Base-by-base conservation (phyloP, 2,888 invertebrate genomes). In the Orthosia gothica region DNA sequence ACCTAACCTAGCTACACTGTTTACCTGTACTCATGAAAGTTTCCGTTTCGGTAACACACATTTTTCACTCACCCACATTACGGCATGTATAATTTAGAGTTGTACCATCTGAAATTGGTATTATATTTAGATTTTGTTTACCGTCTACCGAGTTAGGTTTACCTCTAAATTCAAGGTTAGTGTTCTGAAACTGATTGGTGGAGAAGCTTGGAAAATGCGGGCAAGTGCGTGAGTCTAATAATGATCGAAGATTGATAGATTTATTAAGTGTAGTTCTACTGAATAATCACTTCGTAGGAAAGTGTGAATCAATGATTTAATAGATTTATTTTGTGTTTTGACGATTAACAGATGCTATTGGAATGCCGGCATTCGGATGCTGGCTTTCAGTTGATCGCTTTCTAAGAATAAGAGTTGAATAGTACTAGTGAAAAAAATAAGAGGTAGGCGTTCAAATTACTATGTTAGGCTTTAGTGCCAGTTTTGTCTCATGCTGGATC, bases 111-210 rank as follows among this genome's bases (percentile, higher is more conserved):
- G 54, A 67, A 70, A 83, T 70, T 76, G 16, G 58, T 61, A 62
- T 64, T 79, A 76, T 76, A 81, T 85, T 81, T 81, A 81, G 74
- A 85, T 76, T 74, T 64, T 85, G 85, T 85, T 83, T 85, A 83
- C 73, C 5, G 32, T 47, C 65, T 40, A 73, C 74, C 50, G 61
- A 58, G 32, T 64, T 62, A 23, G 26, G 63, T 66, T 76, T 76
- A 73, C 66, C 52, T 85, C 32, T 74, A 71, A 55, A 79, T 66
- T 52, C 79, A 79, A 85, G 85, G 85, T 81, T 59, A 69, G 18
- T 15, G 18, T 23, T 66, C 45, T 26, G 45, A 50, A 76, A 75
- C 67, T 69, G 57, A 61, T 74, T 83, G 66, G 23, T 12, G 18
- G 58, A 59, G 47, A 62, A 23, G 49, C 57, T 18, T 62, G 0